Evolutionary conservation across 2,113 vertebrate genomes (phyloP).

Genomic region (Gymnobelideus leadbeateri): DNA sequence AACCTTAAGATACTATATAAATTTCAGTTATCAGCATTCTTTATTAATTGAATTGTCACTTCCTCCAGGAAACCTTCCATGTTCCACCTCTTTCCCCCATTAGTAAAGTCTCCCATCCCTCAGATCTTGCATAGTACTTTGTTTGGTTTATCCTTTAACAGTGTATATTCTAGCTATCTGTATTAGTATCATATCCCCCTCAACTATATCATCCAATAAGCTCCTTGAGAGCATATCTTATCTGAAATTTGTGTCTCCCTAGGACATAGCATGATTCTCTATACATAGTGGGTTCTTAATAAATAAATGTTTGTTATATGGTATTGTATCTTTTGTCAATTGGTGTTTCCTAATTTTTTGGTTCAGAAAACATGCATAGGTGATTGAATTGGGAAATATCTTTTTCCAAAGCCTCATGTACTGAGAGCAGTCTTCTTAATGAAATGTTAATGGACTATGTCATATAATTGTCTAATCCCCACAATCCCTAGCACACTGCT

Average conservation of each 20-base stretch:
- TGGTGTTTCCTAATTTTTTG: neutral
- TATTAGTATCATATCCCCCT: neutral
- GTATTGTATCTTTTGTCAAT: neutral
- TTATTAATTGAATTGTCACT: neutral
- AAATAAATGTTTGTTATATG: neutral
- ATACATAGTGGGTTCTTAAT: neutral
- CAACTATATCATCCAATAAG: neutral
- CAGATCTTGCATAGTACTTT: neutral
- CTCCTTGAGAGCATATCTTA: neutral
- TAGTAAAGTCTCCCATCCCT: neutral
- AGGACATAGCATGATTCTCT: neutral
- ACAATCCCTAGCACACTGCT: neutral
- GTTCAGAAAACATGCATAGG: neutral
- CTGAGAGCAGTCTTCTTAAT: neutral
- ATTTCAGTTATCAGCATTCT: neutral
- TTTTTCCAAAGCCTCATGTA: neutral
- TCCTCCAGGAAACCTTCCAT: neutral
- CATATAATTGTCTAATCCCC: neutral
- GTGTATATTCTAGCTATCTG: neutral
- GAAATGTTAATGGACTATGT: conserved; percentile 5
- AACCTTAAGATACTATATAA: neutral
- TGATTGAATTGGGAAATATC: neutral
- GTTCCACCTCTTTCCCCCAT: neutral
- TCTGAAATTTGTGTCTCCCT: neutral
- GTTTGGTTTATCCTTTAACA: neutral